These are phyloP conservation scores for Botia kubotai DNA, from an alignment of 2,797 vertebrate genomes.

Conservation along the genomic window DNA sequence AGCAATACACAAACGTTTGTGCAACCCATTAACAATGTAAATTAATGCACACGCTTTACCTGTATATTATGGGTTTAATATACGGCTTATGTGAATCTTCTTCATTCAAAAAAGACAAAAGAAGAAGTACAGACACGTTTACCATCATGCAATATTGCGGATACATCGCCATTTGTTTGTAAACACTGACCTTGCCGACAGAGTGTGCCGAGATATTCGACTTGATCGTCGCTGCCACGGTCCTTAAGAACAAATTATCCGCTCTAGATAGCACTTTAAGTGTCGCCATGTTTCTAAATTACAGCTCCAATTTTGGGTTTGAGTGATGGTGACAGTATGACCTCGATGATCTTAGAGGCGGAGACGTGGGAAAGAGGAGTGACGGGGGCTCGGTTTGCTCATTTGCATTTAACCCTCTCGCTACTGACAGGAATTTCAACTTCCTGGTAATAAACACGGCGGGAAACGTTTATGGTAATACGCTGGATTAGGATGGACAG, in stretches of 20 bases:
- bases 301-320: constrained; percentile 29
- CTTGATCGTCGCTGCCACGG: constrained; percentile 62
- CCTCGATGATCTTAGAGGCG: constrained; percentile 18
- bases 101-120: background rate
- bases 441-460: background rate
- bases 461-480: background rate
- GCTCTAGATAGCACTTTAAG: constrained; percentile 72
- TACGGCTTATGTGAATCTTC: background rate
- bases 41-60: background rate
- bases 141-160: background rate
- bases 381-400: constrained; percentile 61
- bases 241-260: constrained; percentile 70
- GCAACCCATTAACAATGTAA: background rate
- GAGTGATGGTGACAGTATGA: constrained; percentile 37
- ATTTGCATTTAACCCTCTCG: constrained; percentile 70
- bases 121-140: background rate
- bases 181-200: constrained; percentile 76
- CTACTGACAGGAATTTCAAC: background rate
- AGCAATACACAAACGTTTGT: background rate
- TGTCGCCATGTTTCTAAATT: constrained; percentile 75
- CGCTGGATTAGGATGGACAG: background rate
- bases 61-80: background rate
- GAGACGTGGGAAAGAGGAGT: constrained; percentile 16
- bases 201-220: constrained; percentile 56
- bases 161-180: constrained; percentile 3